Percentiles rank a stretch among this genome's conserved stretches.
phyloP scores from a whole-genome alignment of 2,797 vertebrate species.

The Cynopterus sphinx region DNA sequence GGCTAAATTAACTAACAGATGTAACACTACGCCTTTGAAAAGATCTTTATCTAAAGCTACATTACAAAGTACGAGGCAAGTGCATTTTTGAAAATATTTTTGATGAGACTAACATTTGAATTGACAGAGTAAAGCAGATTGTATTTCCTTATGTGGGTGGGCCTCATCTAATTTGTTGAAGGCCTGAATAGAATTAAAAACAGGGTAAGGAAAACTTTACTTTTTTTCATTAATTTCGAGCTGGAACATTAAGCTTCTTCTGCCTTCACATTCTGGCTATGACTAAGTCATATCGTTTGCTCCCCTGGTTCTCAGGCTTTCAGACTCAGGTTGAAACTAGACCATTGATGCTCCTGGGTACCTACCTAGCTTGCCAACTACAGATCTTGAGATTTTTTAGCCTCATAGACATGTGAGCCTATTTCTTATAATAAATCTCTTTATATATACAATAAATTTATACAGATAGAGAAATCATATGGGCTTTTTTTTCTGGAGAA shows the following conservation, averaged over 20 bases:
- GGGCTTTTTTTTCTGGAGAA: neutral
- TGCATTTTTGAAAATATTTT: neutral
- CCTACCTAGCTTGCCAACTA: neutral
- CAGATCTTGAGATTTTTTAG: neutral
- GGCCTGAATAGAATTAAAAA: neutral
- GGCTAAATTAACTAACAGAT: neutral
- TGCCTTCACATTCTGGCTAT: neutral
- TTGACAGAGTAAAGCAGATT: neutral
- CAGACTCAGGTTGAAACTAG: neutral
- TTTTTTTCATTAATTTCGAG: neutral
- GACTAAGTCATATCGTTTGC: neutral
- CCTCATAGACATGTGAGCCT: neutral
- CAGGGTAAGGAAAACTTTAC: neutral
- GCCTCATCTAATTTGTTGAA: neutral
- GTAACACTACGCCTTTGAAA: neutral
- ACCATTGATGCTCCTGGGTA: neutral
- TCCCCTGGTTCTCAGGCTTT: neutral
- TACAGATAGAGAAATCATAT: neutral
- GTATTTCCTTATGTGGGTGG: accelerated
- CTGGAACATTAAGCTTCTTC: neutral
- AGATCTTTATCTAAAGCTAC: neutral
- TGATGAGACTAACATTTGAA: neutral
- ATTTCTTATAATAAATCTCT: neutral
- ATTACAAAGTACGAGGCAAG: neutral
- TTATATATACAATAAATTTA: neutral